phyloP scores from a whole-genome alignment of 2,888 invertebrate species.

The Crioceris asparagi region DNA sequence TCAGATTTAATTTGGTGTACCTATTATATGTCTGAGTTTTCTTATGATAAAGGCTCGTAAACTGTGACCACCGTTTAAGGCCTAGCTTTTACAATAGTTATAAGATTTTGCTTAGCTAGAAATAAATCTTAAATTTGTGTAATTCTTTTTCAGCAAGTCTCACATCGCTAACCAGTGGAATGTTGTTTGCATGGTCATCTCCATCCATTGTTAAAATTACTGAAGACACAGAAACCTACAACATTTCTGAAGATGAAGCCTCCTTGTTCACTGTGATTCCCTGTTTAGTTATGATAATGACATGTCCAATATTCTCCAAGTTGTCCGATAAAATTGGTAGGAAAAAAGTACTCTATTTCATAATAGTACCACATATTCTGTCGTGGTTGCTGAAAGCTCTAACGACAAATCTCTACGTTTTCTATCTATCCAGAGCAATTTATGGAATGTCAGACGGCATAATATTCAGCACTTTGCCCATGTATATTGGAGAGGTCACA shows the following conservation, averaged over 20 bases:
- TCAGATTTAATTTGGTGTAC: no score
- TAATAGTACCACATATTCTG: conserved; percentile 24
- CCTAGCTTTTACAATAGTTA: no score
- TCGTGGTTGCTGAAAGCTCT: conserved; percentile 22
- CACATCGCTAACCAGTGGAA: conserved; percentile 20
- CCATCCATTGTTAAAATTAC: conserved; percentile 30
- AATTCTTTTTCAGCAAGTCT: conserved; percentile 18
- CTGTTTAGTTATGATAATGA: conserved; percentile 23
- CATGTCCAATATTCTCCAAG: conserved; percentile 22
- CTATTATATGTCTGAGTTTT: no score
- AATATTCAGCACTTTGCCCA: conserved; percentile 24
- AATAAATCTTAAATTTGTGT: no score
- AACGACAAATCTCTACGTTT: conserved; percentile 23
- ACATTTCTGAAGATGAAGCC: conserved; percentile 29
- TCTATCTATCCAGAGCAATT: conserved; percentile 27
- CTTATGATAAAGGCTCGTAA: no score
- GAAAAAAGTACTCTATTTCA: conserved; percentile 25
- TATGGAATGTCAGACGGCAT: conserved; percentile 25
- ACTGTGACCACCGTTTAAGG: no score
- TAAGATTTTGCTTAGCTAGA: no score
- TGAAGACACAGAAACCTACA: conserved; percentile 22
- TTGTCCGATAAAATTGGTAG: conserved; percentile 27
- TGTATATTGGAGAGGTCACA: conserved; percentile 29
- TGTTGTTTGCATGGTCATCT: conserved; percentile 28
- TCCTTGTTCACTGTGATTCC: conserved; percentile 30